These are phyloP conservation scores for Antechinus flavipes DNA, from an alignment of 2,113 vertebrate genomes.

Conservation along the genomic window DNA sequence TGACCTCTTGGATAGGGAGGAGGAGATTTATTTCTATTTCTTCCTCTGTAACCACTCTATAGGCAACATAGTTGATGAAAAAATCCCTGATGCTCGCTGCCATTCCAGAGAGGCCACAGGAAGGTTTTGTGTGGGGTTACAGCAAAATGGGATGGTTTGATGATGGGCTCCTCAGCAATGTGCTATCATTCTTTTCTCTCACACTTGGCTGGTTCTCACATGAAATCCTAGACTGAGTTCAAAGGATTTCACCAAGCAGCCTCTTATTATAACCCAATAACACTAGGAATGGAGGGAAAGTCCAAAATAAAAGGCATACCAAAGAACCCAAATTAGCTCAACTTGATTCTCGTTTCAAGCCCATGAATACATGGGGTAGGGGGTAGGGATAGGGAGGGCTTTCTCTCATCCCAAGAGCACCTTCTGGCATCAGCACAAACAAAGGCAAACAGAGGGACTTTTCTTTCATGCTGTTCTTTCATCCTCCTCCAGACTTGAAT, in stretches of 20 bases:
- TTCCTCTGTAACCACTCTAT: background rate
- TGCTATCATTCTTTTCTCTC: background rate
- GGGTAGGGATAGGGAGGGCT: slow-evolving; percentile 1
- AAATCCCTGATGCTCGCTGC: background rate
- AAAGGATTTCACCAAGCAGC: slow-evolving; percentile 5
- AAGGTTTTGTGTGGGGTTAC: background rate
- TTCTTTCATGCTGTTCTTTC: background rate
- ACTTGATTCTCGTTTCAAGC: background rate
- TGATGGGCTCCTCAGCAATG: background rate
- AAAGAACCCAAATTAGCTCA: background rate
- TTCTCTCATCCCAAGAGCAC: slow-evolving; percentile 61
- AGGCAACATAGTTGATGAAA: background rate
- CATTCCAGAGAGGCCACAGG: background rate
- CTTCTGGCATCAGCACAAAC: slow-evolving; percentile 34
- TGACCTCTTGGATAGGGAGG: background rate
- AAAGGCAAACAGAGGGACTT: background rate
- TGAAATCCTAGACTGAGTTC: background rate
- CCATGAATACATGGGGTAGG: background rate
- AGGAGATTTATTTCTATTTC: background rate
- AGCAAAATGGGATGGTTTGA: background rate
- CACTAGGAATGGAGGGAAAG: background rate
- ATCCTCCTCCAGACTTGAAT: background rate
- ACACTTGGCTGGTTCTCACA: background rate
- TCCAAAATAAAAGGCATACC: background rate
- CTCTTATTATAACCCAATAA: slow-evolving; percentile 6